Evolutionary conservation across 2,888 invertebrate genomes (phyloP).

Genomic region (Parthenolecanium corni): DNA sequence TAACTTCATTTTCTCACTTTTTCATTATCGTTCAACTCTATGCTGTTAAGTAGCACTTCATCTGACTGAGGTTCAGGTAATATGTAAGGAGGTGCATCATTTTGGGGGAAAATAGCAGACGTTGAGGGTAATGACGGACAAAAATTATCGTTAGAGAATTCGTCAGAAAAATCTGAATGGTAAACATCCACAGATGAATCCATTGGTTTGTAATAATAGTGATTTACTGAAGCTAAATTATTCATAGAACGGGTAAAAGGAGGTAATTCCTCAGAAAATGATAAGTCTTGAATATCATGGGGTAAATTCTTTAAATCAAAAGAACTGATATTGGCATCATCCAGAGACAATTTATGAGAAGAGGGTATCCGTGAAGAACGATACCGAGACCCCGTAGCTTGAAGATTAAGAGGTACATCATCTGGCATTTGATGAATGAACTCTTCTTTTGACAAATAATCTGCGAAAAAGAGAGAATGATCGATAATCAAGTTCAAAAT

Average conservation of each 20-base stretch:
- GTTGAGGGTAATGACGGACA: neutral
- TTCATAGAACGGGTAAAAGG: neutral
- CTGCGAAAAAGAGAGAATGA: neutral
- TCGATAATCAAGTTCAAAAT: neutral
- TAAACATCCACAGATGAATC: conserved; percentile 2
- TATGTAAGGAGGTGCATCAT: conserved; percentile 6
- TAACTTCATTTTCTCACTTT: neutral
- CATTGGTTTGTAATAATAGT: conserved; percentile 4
- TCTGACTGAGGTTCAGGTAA: conserved; percentile 9
- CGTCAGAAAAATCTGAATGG: conserved; percentile 1
- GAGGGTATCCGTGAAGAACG: neutral
- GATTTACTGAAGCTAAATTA: neutral
- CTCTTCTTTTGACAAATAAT: neutral
- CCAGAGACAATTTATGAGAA: neutral
- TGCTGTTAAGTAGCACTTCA: conserved; percentile 19
- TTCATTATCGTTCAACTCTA: conserved; percentile 17
- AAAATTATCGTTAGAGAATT: conserved; percentile 8
- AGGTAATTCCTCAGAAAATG: conserved; percentile 9
- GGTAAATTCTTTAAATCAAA: conserved; percentile 1
- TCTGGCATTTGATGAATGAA: conserved; percentile 2
- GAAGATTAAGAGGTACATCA: conserved; percentile 3
- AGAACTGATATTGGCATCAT: neutral
- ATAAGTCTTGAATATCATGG: conserved; percentile 13
- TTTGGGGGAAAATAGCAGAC: neutral
- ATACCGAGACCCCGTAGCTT: conserved; percentile 3